These are phyloP conservation scores for Dermolepida albohirtum DNA, from an alignment of 2,888 invertebrate species.

Conservation along the genomic window DNA sequence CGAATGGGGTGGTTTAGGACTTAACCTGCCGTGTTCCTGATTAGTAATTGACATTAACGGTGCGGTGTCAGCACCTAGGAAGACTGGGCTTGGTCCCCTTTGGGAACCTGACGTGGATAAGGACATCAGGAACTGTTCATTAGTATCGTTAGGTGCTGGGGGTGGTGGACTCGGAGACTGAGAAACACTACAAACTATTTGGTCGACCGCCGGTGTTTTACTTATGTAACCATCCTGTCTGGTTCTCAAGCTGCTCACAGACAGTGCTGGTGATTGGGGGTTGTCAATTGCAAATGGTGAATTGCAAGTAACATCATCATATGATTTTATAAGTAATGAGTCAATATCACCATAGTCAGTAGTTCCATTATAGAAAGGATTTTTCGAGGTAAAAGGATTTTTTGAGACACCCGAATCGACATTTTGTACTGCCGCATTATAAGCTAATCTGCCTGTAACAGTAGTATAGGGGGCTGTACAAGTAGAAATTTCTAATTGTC, in stretches of 20 bases:
- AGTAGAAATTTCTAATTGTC: slow-evolving; percentile 68
- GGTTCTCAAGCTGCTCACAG: slow-evolving; percentile 74
- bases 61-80: slow-evolving; percentile 62
- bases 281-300: slow-evolving; percentile 70
- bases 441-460: slow-evolving; percentile 74
- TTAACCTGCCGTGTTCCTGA: slow-evolving; percentile 68
- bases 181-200: slow-evolving; percentile 44
- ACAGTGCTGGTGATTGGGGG: slow-evolving; percentile 72
- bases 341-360: slow-evolving; percentile 66
- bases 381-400: slow-evolving; percentile 57
- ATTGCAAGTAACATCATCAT: slow-evolving; percentile 66
- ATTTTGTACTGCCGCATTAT: slow-evolving; percentile 76
- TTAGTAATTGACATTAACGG: slow-evolving; percentile 60
- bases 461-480: slow-evolving; percentile 75
- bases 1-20: slow-evolving; percentile 73
- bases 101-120: slow-evolving; percentile 52
- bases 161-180: slow-evolving; percentile 81
- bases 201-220: slow-evolving; percentile 44
- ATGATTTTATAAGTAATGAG: slow-evolving; percentile 66
- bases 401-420: slow-evolving; percentile 67
- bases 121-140: slow-evolving; percentile 67
- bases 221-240: slow-evolving; percentile 72
- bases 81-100: slow-evolving; percentile 63
- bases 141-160: slow-evolving; percentile 80
- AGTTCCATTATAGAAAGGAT: slow-evolving; percentile 63